Evolutionary conservation across 2,797 vertebrate species (phyloP).

Genomic region (Myiotriccus ornatus): DNA sequence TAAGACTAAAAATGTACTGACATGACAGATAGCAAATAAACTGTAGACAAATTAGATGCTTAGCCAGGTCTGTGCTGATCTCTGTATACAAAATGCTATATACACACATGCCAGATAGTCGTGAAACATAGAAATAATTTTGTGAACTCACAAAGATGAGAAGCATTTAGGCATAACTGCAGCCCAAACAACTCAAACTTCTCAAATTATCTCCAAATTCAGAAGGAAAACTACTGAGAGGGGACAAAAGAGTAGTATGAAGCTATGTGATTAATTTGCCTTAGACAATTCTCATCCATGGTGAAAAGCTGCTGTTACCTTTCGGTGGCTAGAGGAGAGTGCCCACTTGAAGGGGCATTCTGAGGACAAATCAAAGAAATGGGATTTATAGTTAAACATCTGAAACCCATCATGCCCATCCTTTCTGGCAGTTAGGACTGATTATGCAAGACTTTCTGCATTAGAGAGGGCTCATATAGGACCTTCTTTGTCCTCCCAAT

Average conservation of each 20-base stretch:
- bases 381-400: background rate
- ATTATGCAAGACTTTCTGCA: background rate
- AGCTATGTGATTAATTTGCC: background rate
- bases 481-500: background rate
- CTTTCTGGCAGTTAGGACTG: background rate
- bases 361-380: background rate
- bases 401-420: background rate
- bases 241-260: background rate
- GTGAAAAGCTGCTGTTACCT: background rate
- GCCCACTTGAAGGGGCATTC: background rate
- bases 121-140: background rate
- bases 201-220: background rate
- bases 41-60: background rate
- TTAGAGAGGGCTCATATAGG: fast-evolving
- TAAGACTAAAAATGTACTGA: background rate
- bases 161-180: background rate
- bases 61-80: background rate
- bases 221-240: background rate
- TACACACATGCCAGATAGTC: background rate
- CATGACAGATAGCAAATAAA: background rate
- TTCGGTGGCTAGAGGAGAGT: background rate
- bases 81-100: background rate
- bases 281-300: background rate
- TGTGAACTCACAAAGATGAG: background rate
- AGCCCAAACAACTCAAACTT: background rate